phyloP scores from a whole-genome alignment of 2,888 invertebrate species.

The Heteromyza rotundicornis region DNA sequence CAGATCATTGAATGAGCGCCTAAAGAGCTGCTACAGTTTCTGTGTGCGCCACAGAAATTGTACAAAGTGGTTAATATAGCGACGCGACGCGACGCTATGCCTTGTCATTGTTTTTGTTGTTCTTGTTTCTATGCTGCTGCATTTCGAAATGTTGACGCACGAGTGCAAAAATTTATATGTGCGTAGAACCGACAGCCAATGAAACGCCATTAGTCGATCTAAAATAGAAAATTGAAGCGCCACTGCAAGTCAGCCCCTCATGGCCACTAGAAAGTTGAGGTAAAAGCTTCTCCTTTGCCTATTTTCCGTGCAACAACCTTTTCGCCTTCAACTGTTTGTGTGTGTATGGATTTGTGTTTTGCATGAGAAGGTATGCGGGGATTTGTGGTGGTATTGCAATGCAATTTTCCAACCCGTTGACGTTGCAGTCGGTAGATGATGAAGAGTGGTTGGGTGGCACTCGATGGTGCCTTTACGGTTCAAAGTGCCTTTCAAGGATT shows the following conservation, averaged over 20 bases:
- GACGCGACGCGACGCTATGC: too few species aligned
- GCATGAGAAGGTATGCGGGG: background rate
- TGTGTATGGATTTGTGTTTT: background rate
- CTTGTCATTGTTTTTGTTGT: too few species aligned
- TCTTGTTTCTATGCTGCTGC: background rate
- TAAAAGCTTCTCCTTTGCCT: constrained; percentile 48
- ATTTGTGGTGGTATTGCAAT: too few species aligned
- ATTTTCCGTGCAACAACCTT: constrained; percentile 49
- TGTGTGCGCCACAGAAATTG: too few species aligned
- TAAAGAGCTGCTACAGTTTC: background rate
- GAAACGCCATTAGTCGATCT: background rate
- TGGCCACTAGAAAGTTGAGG: constrained; percentile 40
- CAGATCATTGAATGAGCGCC: background rate
- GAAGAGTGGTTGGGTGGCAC: too few species aligned
- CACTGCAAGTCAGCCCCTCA: background rate
- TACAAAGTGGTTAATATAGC: too few species aligned
- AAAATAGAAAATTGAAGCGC: too few species aligned
- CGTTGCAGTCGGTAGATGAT: too few species aligned
- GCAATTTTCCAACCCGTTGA: too few species aligned
- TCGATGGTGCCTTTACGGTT: too few species aligned
- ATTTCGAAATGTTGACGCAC: background rate
- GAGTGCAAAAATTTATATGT: too few species aligned
- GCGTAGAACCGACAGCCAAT: background rate
- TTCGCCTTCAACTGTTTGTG: constrained; percentile 38
- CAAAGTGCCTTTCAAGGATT: too few species aligned